Evolutionary conservation across 2,797 vertebrate genomes (phyloP).

Genomic region (Gorsachius magnificus): DNA sequence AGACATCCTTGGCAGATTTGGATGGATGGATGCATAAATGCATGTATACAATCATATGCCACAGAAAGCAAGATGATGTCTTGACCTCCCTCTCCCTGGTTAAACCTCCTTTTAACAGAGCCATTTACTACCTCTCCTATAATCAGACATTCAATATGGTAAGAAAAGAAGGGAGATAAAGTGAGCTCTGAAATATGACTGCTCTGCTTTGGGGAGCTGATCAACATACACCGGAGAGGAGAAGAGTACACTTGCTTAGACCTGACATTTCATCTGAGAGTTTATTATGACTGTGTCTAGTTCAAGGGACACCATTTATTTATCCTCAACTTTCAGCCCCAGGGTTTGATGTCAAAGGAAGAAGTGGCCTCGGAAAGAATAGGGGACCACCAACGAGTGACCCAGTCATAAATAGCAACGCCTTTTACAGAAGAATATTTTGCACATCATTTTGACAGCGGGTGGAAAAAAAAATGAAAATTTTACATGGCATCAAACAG

Average conservation of each 20-base stretch:
- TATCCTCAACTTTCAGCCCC: neutral
- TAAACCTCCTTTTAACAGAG: slow-evolving; percentile 31
- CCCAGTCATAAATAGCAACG: neutral
- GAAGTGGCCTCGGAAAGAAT: neutral
- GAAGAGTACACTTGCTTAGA: neutral
- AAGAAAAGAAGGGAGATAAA: slow-evolving; percentile 43
- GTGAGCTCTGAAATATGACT: slow-evolving; percentile 27
- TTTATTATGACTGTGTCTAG: neutral
- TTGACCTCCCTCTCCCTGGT: neutral
- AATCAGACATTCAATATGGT: slow-evolving; percentile 37
- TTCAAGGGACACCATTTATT: slow-evolving; percentile 30
- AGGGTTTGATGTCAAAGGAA: neutral
- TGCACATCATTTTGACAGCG: neutral
- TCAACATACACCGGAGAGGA: neutral
- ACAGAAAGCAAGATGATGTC: neutral
- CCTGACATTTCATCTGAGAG: slow-evolving; percentile 20
- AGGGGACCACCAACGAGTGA: neutral
- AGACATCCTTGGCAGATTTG: neutral
- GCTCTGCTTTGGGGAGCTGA: neutral
- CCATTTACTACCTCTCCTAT: neutral
- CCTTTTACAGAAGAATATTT: neutral
- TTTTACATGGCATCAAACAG: neutral
- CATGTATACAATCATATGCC: neutral
- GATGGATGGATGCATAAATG: neutral
- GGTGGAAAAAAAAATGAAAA: neutral